A percentile compares a stretch with the other conserved stretches of the same genome.
Conservation (phyloP, 1,140 invertebrate genomes). For the Lucilia cuprina region DNA sequence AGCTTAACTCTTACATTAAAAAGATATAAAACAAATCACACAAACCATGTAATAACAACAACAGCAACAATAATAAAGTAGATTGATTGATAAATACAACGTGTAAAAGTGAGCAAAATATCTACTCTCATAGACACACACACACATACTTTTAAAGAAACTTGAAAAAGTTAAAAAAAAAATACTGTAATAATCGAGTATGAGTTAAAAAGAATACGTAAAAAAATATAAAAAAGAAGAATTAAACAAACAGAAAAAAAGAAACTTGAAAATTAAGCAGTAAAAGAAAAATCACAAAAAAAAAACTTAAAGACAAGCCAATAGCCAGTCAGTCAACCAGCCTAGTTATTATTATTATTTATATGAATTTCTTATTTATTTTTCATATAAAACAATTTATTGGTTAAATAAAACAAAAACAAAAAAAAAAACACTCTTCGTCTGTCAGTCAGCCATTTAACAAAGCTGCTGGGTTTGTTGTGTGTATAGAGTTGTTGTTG, state of each 20-base stretch:
- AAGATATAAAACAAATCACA: not conserved
- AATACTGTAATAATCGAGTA: not conserved
- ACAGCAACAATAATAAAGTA: not conserved
- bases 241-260: not conserved
- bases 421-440: not conserved
- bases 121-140: not conserved
- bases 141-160: not conserved
- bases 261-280: not conserved
- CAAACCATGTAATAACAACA: not conserved
- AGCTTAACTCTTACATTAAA: not conserved
- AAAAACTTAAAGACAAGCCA: not conserved
- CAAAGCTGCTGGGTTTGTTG: not conserved
- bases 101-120: not conserved
- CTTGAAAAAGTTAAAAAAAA: not conserved
- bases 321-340: not conserved
- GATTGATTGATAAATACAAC: not conserved
- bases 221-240: not conserved
- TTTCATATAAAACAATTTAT: not conserved
- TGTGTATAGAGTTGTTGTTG: not conserved
- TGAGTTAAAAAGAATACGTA: too few species aligned
- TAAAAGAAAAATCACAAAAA: not conserved
- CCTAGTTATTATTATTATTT: not conserved
- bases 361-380: too few species aligned
- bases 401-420: not conserved
- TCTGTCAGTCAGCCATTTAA: not conserved